Base-by-base conservation (phyloP, 2,113 vertebrate genomes). In the Crotophaga sulcirostris region DNA sequence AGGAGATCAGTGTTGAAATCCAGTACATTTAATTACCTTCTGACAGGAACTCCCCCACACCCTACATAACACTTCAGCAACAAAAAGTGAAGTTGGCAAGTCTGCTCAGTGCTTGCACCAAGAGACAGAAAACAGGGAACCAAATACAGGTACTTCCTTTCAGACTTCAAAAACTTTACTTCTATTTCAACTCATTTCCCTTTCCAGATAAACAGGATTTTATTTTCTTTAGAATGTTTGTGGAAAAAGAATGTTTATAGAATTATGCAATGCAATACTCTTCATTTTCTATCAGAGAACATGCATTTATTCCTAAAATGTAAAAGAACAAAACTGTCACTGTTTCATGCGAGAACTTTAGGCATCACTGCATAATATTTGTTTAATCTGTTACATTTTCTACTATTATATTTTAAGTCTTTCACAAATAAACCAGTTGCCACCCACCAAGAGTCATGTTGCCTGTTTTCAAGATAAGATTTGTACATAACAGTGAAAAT, bases 11-110 rank as follows among this genome's bases (percentile, higher is more conserved):
- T 69, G 88, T 83, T 96, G 68, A 72, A 97, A 90, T 20, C 59
- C 64, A 81, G 89, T 31, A 79, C 66, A 23, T 7, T 67, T 70
- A 89, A 86, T 78, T 66, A 84, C 60, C 55, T 88, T 67, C 34
- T 95, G 94, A 90, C 89, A 94, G 68, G 69, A 93, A 84, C 89
- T 81, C 95, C 76, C n/a, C 38, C 91, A 63, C 84, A 92, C 45
- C 4, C 81, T 92, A 89, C 8, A 7, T 44, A 94, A 94, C 56
- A 36, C 54, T 45, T 64, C 56, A 91, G 83, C 64, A 81, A 84
- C 47, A 83, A 52, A 47, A 83, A 77, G 51, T 74, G 16, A 54
- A 74, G 51, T 28, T 83, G 73, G 79, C 64, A 90, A 62, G 17
- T 67, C 82, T 93, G 82, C 79, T 90, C 45, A 75, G 83, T 34